A percentile compares a stretch with the other conserved stretches of the same genome.
These are phyloP conservation scores for Odontocerum albicorne DNA, from an alignment of 2,888 invertebrate genomes.

Conservation along the genomic window DNA sequence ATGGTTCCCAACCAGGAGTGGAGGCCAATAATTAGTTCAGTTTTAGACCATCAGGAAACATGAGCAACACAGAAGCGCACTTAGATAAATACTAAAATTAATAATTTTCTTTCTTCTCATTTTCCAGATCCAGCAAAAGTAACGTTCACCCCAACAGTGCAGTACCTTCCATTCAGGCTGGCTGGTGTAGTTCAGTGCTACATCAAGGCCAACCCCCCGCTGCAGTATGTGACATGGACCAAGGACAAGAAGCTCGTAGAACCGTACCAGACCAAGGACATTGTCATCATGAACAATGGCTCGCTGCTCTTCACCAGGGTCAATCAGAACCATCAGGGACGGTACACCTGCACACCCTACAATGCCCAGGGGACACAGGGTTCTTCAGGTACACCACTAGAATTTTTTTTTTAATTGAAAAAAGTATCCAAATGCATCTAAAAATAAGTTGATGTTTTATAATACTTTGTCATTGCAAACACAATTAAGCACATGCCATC, in stretches of 20 bases:
- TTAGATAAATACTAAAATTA: neutral
- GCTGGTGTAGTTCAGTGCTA: conserved; percentile 94
- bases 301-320: conserved; percentile 90
- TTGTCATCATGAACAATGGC: conserved; percentile 93
- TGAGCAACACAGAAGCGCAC: too few relatives aligned
- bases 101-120: neutral
- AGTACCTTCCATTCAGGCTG: conserved; percentile 92
- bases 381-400: conserved; percentile 90
- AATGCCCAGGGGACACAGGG: conserved; percentile 94
- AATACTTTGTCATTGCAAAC: conserved; percentile 96
- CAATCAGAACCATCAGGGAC: conserved; percentile 88
- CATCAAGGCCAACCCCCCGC: conserved; percentile 94
- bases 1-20: too few relatives aligned
- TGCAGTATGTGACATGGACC: conserved; percentile 96
- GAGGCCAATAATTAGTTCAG: too few relatives aligned
- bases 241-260: conserved; percentile 92
- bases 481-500: conserved; percentile 94
- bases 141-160: conserved; percentile 91
- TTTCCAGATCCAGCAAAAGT: conserved; percentile 90
- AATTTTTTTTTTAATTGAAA: conserved; percentile 90
- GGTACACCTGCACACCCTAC: conserved; percentile 94
- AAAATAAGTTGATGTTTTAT: conserved; percentile 89
- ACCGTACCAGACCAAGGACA: conserved; percentile 91
- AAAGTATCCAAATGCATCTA: conserved; percentile 93
- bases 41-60: too few relatives aligned